Evolutionary conservation across 2,888 invertebrate genomes (phyloP).

Genomic region (Drosophila eohydei): DNA sequence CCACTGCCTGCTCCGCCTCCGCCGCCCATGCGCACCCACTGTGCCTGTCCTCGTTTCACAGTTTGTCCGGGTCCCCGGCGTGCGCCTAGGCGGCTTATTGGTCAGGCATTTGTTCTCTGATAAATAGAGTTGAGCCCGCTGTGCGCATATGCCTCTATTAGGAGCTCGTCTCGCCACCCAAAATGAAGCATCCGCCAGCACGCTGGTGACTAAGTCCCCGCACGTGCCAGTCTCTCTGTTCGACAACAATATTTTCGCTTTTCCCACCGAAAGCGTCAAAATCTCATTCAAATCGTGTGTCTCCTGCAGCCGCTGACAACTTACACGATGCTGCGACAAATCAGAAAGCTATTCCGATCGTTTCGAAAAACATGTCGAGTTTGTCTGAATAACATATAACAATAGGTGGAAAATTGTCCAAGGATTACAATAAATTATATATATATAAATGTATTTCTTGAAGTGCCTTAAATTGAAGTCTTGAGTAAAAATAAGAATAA

Average conservation of each 20-base stretch:
- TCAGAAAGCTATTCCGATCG: not conserved
- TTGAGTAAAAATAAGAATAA: no score
- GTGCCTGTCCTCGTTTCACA: not conserved
- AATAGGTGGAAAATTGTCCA: no score
- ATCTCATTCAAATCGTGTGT: slow-evolving; percentile 35
- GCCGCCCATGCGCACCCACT: not conserved
- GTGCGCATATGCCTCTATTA: slow-evolving; percentile 27
- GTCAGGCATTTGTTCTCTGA: slow-evolving; percentile 43
- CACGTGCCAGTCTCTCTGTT: slow-evolving; percentile 22
- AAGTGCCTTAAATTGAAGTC: no score
- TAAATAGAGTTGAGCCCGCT: slow-evolving; percentile 32
- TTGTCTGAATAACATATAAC: not conserved
- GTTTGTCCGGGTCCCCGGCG: slow-evolving; percentile 21
- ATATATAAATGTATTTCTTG: no score
- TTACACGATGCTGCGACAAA: not conserved
- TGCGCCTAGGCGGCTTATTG: slow-evolving; percentile 56
- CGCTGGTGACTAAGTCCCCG: slow-evolving; percentile 16
- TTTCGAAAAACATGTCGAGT: not conserved
- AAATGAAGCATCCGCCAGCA: not conserved
- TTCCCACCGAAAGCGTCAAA: slow-evolving; percentile 32
- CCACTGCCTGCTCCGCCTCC: not conserved
- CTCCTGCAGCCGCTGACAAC: slow-evolving; percentile 9
- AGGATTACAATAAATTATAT: no score
- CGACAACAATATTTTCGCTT: not conserved
- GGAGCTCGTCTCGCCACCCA: not conserved